Evolutionary conservation across 2,888 invertebrate species (phyloP).

Genomic region (Phengaris alcon): DNA sequence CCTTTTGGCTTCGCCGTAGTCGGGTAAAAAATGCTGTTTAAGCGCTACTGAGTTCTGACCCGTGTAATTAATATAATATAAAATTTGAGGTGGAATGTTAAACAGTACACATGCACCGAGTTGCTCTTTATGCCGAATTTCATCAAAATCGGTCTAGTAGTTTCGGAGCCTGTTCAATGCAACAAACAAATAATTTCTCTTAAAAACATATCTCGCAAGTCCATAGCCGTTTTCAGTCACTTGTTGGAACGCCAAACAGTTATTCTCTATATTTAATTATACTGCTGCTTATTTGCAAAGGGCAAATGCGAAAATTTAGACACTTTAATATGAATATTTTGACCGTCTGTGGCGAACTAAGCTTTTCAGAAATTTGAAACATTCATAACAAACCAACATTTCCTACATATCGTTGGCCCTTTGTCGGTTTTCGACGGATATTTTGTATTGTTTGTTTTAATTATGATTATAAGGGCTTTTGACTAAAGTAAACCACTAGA

Average conservation of each 20-base stretch:
- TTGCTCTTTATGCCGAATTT: too few species aligned
- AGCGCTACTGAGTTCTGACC: too few species aligned
- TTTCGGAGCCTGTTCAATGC: too few species aligned
- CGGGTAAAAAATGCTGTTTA: too few species aligned
- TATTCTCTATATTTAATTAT: slow-evolving; percentile 18
- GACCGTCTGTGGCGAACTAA: slow-evolving; percentile 39
- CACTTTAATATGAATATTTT: slow-evolving; percentile 41
- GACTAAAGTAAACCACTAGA: not conserved
- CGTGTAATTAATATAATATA: too few species aligned
- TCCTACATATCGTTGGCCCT: slow-evolving; percentile 48
- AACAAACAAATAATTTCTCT: too few species aligned
- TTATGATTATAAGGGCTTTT: slow-evolving; percentile 12
- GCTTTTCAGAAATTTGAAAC: slow-evolving; percentile 40
- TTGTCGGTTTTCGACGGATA: slow-evolving; percentile 50
- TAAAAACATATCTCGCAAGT: not conserved
- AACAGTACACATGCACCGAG: too few species aligned
- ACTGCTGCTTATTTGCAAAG: slow-evolving; percentile 16
- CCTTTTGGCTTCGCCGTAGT: too few species aligned
- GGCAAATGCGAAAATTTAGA: slow-evolving; percentile 25
- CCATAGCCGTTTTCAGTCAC: not conserved
- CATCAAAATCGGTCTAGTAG: too few species aligned
- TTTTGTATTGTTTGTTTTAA: slow-evolving; percentile 42
- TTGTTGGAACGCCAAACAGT: slow-evolving; percentile 11
- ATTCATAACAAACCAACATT: slow-evolving; percentile 45
- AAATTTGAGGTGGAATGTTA: too few species aligned